These are phyloP conservation scores for Drosophila dives DNA, from an alignment of 2,888 invertebrate species.

Conservation along the genomic window DNA sequence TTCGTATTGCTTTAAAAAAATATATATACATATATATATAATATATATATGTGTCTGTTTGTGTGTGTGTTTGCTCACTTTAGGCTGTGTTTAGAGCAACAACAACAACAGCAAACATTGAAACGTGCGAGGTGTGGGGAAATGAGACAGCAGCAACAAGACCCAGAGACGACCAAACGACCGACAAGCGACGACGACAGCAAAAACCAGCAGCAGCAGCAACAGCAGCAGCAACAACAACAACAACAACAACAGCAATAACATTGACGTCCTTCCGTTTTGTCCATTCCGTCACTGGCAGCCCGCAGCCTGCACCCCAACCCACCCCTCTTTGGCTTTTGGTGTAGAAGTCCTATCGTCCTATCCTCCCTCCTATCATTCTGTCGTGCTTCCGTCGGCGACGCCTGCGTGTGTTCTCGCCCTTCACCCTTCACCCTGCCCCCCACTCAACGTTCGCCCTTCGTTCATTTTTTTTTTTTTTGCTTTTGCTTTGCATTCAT, in stretches of 20 bases:
- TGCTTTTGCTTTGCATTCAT: constrained; percentile 16
- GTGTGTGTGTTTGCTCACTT: constrained; percentile 47
- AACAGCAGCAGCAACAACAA: constrained; percentile 2
- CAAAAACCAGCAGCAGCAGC: neutral
- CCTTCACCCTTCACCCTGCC: neutral
- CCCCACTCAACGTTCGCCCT: neutral
- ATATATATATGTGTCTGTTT: neutral
- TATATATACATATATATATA: neutral
- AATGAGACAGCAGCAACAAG: constrained; percentile 23
- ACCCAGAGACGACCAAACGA: constrained; percentile 27
- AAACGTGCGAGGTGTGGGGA: neutral
- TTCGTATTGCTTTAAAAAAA: constrained; percentile 39
- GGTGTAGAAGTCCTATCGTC: neutral
- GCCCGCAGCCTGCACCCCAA: neutral
- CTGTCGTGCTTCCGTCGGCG: constrained; percentile 35
- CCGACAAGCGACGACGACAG: neutral
- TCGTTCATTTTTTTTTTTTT: neutral
- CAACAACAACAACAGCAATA: constrained; percentile 10
- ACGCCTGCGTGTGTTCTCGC: constrained; percentile 52
- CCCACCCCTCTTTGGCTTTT: neutral
- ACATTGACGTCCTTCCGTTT: constrained; percentile 49
- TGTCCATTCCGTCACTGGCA: constrained; percentile 35
- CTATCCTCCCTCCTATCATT: constrained; percentile 1
- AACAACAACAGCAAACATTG: constrained; percentile 2
- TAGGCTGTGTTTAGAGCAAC: constrained; percentile 17